Evolutionary conservation across 2,888 invertebrate species (phyloP).

Genomic region (Seladonia tumulorum): DNA sequence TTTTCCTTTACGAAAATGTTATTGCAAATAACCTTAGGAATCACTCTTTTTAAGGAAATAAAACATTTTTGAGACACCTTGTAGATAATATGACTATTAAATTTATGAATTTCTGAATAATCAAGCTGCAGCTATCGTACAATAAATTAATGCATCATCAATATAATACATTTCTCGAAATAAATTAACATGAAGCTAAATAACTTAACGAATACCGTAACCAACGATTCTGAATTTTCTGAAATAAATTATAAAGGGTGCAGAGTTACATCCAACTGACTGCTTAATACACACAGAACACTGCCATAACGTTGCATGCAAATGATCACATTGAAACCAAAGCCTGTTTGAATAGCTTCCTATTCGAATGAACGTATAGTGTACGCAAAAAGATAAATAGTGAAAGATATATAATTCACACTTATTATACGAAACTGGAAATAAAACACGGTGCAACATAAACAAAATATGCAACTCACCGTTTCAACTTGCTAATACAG

Average conservation of each 20-base stretch:
- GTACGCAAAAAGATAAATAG: not conserved
- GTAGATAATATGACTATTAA: not conserved
- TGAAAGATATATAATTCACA: not conserved
- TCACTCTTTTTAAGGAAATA: no score
- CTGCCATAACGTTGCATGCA: not conserved
- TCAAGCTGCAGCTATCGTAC: not conserved
- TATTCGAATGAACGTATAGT: not conserved
- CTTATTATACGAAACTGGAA: not conserved
- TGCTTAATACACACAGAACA: not conserved
- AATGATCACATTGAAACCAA: not conserved
- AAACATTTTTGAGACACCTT: no score
- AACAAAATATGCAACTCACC: not conserved
- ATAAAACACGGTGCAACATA: slow-evolving; percentile 3
- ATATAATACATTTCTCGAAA: not conserved
- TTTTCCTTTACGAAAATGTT: no score
- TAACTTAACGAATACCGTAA: not conserved
- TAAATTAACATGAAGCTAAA: not conserved
- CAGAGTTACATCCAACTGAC: not conserved
- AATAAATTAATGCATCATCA: not conserved
- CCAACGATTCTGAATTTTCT: not conserved
- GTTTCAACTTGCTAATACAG: not conserved
- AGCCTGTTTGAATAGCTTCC: no score
- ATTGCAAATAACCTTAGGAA: no score
- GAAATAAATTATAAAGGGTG: not conserved
- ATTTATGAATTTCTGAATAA: not conserved